Conservation (phyloP, 2,113 vertebrate species). For the Ceratotherium simum region DNA sequence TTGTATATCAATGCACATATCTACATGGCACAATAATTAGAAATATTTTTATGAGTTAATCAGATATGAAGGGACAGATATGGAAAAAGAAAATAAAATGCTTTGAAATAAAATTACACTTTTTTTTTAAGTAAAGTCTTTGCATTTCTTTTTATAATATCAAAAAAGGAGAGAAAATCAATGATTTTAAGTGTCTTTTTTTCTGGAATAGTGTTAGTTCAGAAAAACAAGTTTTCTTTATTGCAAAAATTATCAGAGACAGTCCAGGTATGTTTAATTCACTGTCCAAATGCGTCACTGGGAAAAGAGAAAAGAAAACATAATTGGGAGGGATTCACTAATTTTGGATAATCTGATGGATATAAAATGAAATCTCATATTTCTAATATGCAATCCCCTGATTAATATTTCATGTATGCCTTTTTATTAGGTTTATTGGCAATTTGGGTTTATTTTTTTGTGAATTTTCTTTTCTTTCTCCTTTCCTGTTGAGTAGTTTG, state of each 20-base stretch:
- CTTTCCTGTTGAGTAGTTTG: neutral
- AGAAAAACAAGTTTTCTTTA: slow-evolving; percentile 65
- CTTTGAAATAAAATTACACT: slow-evolving; percentile 39
- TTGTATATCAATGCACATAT: slow-evolving; percentile 56
- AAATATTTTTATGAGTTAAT: slow-evolving; percentile 56
- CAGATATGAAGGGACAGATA: slow-evolving; percentile 63
- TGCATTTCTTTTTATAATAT: neutral
- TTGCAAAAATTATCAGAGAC: slow-evolving; percentile 33
- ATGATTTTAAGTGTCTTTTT: slow-evolving; percentile 64
- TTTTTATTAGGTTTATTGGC: neutral
- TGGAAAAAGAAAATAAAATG: neutral
- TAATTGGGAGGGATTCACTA: neutral
- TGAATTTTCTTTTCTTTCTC: neutral
- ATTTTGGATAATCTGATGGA: neutral
- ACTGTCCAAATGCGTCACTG: neutral
- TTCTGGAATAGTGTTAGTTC: slow-evolving; percentile 51
- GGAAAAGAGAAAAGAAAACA: neutral
- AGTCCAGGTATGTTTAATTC: neutral
- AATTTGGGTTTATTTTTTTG: neutral
- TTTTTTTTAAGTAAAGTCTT: neutral
- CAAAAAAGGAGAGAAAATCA: neutral
- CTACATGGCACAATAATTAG: slow-evolving; percentile 64
- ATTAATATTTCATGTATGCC: neutral
- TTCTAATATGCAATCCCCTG: neutral
- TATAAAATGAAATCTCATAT: neutral